A percentile compares a stretch with the other conserved stretches of the same genome.
These are phyloP conservation scores for Chelonoidis abingdonii DNA, from an alignment of 2,113 vertebrate species.

Conservation along the genomic window DNA sequence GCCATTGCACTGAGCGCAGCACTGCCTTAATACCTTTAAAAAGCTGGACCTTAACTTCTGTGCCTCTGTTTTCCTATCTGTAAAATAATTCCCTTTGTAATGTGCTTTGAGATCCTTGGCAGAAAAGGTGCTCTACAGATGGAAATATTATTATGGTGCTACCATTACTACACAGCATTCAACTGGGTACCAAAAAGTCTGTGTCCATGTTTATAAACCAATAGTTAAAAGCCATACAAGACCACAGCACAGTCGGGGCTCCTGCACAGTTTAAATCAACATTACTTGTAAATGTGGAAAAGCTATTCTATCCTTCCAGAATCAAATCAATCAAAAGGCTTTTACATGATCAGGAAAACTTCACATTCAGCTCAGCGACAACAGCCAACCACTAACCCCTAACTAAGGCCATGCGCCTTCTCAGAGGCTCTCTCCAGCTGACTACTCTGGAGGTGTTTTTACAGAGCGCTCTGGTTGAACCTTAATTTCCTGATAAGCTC, in stretches of 20 bases:
- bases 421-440: background rate
- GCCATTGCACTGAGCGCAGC: background rate
- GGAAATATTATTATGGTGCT: background rate
- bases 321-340: background rate
- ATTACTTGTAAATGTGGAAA: rapidly evolving
- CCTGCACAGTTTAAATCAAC: background rate
- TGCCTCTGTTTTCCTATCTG: background rate
- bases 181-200: background rate
- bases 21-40: background rate
- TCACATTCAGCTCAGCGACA: background rate
- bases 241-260: background rate
- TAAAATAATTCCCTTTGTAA: background rate
- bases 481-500: background rate
- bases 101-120: background rate
- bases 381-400: background rate
- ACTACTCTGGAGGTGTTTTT: background rate
- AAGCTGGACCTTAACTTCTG: background rate
- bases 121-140: background rate
- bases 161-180: background rate
- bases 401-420: background rate
- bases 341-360: background rate
- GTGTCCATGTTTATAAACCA: background rate
- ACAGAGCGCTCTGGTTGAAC: background rate
- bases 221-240: background rate
- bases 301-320: background rate